Conservation (phyloP, 2,888 invertebrate species). For the Cyrtodaria siliqua region DNA sequence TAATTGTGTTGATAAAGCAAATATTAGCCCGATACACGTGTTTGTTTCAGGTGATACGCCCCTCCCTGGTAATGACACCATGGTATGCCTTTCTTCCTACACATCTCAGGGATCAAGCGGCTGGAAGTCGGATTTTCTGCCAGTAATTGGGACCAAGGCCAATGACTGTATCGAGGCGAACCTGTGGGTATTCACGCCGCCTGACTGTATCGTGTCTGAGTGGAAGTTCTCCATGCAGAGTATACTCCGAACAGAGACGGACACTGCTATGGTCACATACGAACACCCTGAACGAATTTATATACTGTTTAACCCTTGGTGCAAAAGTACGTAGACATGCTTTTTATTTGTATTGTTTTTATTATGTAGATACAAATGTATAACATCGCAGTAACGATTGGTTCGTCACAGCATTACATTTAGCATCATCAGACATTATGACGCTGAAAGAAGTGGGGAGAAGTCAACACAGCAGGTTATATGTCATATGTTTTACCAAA, state of each 20-base stretch:
- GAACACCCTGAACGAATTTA: conserved; percentile 89
- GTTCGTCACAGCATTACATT: too few species aligned
- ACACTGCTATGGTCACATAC: conserved; percentile 64
- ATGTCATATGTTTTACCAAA: too few species aligned
- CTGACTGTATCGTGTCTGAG: conserved; percentile 73
- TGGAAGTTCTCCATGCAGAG: conserved; percentile 77
- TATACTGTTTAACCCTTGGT: conserved; percentile 96
- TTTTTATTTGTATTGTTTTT: too few species aligned
- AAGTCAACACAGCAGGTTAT: too few species aligned
- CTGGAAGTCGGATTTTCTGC: conserved; percentile 69
- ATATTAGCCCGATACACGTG: conserved; percentile 75
- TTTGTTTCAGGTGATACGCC: conserved; percentile 67
- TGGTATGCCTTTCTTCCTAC: conserved; percentile 69
- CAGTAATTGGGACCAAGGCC: conserved; percentile 61
- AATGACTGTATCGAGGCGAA: conserved; percentile 54
- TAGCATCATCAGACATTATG: too few species aligned
- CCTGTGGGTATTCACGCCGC: conserved; percentile 72
- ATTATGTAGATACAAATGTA: too few species aligned
- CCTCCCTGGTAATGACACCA: conserved; percentile 74
- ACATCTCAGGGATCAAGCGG: conserved; percentile 59
- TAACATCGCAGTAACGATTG: too few species aligned
- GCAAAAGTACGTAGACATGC: conserved; percentile 91
- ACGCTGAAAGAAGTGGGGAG: too few species aligned
- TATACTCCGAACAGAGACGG: conserved; percentile 51
- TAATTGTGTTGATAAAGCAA: too few species aligned